These are phyloP conservation scores for Dorcus parallelipipedus DNA, from an alignment of 2,888 invertebrate species.

Conservation along the genomic window DNA sequence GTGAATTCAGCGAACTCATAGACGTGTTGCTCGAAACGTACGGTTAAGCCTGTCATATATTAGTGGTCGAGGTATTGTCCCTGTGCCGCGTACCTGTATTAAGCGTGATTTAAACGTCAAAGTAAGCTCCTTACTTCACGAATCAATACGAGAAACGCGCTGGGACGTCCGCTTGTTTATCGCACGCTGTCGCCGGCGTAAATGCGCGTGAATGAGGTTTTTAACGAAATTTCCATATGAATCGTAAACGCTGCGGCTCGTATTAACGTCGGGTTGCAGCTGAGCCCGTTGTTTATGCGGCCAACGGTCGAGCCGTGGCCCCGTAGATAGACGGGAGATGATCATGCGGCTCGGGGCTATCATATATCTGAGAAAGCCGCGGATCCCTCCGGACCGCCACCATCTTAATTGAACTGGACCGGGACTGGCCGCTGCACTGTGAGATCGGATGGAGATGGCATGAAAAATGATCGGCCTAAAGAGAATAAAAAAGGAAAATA, in stretches of 20 bases:
- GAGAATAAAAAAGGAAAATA: slow-evolving; percentile 49
- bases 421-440: slow-evolving; percentile 33
- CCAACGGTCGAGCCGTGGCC: slow-evolving; percentile 17
- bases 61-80: slow-evolving; percentile 22
- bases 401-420: slow-evolving; percentile 50
- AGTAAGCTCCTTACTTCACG: slow-evolving; percentile 26
- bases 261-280: not conserved
- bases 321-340: slow-evolving; percentile 29
- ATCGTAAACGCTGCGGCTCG: slow-evolving; percentile 15
- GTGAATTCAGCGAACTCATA: slow-evolving; percentile 18
- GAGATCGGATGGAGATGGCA: slow-evolving; percentile 48
- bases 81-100: slow-evolving; percentile 20
- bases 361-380: slow-evolving; percentile 33
- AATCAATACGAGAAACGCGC: slow-evolving; percentile 25
- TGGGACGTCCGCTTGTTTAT: slow-evolving; percentile 22
- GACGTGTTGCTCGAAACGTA: slow-evolving; percentile 23
- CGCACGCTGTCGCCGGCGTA: slow-evolving; percentile 14
- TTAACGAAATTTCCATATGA: slow-evolving; percentile 20
- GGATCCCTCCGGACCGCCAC: slow-evolving; percentile 42
- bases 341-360: slow-evolving; percentile 30
- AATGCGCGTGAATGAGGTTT: slow-evolving; percentile 21
- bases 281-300: slow-evolving; percentile 21
- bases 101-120: slow-evolving; percentile 27
- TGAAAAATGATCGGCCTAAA: slow-evolving; percentile 52
- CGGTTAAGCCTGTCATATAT: slow-evolving; percentile 24